These are phyloP conservation scores for Oreochromis grahami DNA, from an alignment of 2,797 vertebrate genomes.

Conservation along the genomic window DNA sequence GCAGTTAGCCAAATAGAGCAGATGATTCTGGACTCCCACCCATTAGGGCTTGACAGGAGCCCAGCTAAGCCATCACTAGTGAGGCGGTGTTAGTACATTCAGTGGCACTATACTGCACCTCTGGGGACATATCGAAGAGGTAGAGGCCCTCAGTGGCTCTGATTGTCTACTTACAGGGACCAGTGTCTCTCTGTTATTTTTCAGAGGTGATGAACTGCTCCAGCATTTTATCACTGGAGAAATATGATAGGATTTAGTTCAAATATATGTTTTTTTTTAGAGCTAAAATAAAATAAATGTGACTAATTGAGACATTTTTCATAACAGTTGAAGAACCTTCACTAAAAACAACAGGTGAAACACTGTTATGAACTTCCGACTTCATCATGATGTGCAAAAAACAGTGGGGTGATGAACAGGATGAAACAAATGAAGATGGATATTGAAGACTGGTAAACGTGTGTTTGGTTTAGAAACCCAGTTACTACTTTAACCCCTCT, in stretches of 20 bases:
- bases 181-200: conserved; percentile 50
- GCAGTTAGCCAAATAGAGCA: conserved; percentile 42
- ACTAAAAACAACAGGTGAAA: conserved; percentile 25
- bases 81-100: conserved; percentile 75
- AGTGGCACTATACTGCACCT: conserved; percentile 64
- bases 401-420: conserved; percentile 11
- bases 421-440: conserved; percentile 35
- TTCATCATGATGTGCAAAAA: conserved; percentile 16
- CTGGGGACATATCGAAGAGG: conserved; percentile 58
- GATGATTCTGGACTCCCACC: conserved; percentile 41
- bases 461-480: conserved; percentile 62
- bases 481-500: conserved; percentile 39
- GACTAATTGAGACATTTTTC: not conserved
- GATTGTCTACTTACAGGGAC: conserved; percentile 70
- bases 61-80: conserved; percentile 74
- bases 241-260: not conserved
- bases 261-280: not conserved
- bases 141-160: conserved; percentile 65
- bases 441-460: conserved; percentile 46
- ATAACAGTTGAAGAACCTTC: not conserved
- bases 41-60: conserved; percentile 44
- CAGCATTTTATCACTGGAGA: not conserved
- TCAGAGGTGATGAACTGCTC: conserved; percentile 37
- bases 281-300: not conserved
- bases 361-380: conserved; percentile 30